Base-by-base conservation (phyloP, 2,888 invertebrate genomes). In the Nesidiocoris tenuis region DNA sequence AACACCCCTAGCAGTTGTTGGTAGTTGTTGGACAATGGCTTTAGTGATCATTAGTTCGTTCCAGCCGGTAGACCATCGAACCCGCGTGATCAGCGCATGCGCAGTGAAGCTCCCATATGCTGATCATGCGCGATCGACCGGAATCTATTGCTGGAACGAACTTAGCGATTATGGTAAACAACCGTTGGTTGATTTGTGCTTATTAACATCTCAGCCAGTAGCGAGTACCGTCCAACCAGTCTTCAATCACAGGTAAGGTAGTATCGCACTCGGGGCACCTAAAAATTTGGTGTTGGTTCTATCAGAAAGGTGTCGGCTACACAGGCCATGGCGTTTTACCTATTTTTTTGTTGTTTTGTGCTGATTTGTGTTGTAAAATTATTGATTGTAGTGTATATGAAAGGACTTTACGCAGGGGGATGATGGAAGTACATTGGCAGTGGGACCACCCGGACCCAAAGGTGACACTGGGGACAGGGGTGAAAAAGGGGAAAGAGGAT, bases 401-500 rank as follows among this genome's bases (percentile, higher is more conserved):
- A 75, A 75, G 75, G 75, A 75, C 72, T 68, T 75, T 75, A 75
- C 61, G 67, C 76, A 76, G 76, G 76, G 76, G 65, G 67, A 65
- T 55, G 76, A 71, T 65, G 76, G 76, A 68, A 66, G 64, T 64
- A 65, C 71, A 24, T 19, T 57, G 61, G 64, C 71, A 23, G 63
- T 71, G 57, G 74, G 78, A 19, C 75, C 74, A 54, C 66, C 72
- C 66, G 79, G 79, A 72, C 74, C 67, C 19, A 74, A 63, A 74
- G 77, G 77, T 66, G 78, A 76, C 21, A 61, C 88, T 78, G 92
- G 92, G 63, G 67, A 24, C 19, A 54, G 12, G 61, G 78, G 78
- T 56, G 66, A 67, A 39, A 74, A 74, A 55, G 78, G 78, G 70
- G 92, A 91, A 78, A 91, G 90, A 83, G 94, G 94, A 79, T 82